Evolutionary conservation across 2,888 invertebrate genomes (phyloP).

Genomic region (Harpalus rufipes): DNA sequence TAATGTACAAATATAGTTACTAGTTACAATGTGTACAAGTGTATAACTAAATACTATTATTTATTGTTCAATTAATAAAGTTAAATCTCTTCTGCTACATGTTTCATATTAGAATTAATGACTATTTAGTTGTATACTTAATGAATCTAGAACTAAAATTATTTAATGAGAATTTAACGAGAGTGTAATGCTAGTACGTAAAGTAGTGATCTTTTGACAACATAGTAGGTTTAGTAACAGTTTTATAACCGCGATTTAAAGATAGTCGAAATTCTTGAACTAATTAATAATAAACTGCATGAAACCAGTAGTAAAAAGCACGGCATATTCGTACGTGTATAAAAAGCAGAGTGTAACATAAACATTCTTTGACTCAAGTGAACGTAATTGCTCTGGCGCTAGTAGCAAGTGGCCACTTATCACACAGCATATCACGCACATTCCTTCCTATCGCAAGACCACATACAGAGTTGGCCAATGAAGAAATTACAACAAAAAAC

Average conservation of each 20-base stretch:
- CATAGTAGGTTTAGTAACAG: slow-evolving; percentile 16
- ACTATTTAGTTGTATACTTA: neutral
- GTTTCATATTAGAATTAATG: neutral
- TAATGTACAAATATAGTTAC: no score
- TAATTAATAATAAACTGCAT: slow-evolving; percentile 42
- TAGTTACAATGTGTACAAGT: no score
- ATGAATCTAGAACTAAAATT: no score
- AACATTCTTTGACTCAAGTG: slow-evolving; percentile 34
- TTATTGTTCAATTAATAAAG: neutral
- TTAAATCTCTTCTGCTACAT: neutral
- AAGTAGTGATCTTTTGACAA: slow-evolving; percentile 24
- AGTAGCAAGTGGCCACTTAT: slow-evolving; percentile 35
- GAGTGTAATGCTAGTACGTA: neutral
- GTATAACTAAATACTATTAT: neutral
- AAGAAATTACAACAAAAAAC: no score
- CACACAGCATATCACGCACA: slow-evolving; percentile 19
- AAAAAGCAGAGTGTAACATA: slow-evolving; percentile 14
- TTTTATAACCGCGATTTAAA: slow-evolving; percentile 27
- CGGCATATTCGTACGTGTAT: slow-evolving; percentile 12
- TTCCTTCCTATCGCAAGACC: slow-evolving; percentile 2
- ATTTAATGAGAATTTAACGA: neutral
- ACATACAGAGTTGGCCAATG: neutral
- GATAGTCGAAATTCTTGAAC: slow-evolving; percentile 32
- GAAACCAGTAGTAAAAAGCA: slow-evolving; percentile 7
- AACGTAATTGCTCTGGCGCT: slow-evolving; percentile 32